These are phyloP conservation scores for Meleagris gallopavo DNA, from an alignment of 2,113 vertebrate genomes.

Conservation along the genomic window DNA sequence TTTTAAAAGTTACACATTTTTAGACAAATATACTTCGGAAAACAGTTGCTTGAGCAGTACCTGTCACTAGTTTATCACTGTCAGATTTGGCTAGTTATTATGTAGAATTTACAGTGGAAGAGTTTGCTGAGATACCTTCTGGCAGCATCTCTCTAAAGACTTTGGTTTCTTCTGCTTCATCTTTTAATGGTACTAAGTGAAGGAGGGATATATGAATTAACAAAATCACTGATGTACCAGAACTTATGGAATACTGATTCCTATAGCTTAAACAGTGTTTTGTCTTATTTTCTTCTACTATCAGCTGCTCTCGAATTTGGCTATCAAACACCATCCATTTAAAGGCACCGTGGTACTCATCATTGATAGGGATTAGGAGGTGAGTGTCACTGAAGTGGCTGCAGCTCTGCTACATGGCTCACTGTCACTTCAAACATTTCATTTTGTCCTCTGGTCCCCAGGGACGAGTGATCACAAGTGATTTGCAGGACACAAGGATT, in stretches of 20 bases:
- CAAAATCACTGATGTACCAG: background rate
- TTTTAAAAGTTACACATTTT: background rate
- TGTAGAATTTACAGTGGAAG: background rate
- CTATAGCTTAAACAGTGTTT: background rate
- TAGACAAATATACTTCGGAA: background rate
- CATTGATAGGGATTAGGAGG: background rate
- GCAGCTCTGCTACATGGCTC: background rate
- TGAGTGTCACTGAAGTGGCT: background rate
- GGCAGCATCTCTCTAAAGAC: background rate
- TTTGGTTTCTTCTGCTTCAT: background rate
- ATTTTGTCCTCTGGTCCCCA: background rate
- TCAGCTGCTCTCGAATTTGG: background rate
- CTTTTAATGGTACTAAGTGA: background rate
- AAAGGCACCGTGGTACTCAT: background rate
- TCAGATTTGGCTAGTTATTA: background rate
- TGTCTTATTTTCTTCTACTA: background rate
- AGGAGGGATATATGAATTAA: background rate
- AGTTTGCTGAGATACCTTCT: background rate
- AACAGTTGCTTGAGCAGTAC: background rate
- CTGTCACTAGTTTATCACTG: background rate
- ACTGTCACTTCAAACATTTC: background rate
- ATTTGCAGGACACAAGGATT: background rate
- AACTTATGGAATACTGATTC: background rate
- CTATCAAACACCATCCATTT: background rate
- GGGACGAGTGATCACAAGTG: background rate